Percentiles rank a stretch among this genome's conserved stretches.
Conservation (phyloP, 1,140 invertebrate species). For the Orius laevigatus region DNA sequence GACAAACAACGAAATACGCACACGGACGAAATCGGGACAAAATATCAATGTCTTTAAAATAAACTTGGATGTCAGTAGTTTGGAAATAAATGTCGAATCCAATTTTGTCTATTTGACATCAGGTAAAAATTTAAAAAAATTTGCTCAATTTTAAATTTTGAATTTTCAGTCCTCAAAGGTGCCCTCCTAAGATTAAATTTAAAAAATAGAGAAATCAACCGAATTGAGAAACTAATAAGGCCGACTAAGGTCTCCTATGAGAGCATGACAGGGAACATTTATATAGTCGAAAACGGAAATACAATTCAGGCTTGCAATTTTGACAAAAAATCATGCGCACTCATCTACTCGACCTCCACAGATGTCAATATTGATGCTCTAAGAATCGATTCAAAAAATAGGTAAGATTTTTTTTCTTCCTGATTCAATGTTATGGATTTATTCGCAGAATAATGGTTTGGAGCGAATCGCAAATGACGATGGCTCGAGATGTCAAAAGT, state of each 20-base stretch:
- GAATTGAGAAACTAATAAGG: constrained; percentile 13
- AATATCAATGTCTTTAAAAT: constrained; percentile 18
- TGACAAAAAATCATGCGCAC: constrained; percentile 14
- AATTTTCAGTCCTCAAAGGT: constrained; percentile 16
- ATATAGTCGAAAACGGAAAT: constrained; percentile 16
- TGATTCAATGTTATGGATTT: neutral
- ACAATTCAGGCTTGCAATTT: constrained; percentile 18
- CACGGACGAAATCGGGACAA: constrained; percentile 16
- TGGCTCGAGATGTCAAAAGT: constrained; percentile 1
- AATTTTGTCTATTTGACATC: constrained; percentile 22
- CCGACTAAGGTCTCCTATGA: constrained; percentile 21
- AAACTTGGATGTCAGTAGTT: constrained; percentile 17
- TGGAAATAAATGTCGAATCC: constrained; percentile 22
- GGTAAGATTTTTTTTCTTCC: constrained; percentile 19
- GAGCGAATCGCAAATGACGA: constrained; percentile 14
- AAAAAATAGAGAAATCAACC: neutral
- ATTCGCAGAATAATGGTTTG: constrained; percentile 18
- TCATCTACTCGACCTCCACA: constrained; percentile 12
- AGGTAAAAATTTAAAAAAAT: constrained; percentile 27
- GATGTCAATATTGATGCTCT: constrained; percentile 18
- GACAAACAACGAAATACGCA: constrained; percentile 17
- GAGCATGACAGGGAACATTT: constrained; percentile 23
- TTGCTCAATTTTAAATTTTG: constrained; percentile 1
- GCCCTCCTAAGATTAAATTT: constrained; percentile 13
- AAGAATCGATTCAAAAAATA: constrained; percentile 20